Percentiles rank a stretch among this genome's conserved stretches.
Conservation (phyloP, 2,797 vertebrate species). For the Passerculus sandwichensis region DNA sequence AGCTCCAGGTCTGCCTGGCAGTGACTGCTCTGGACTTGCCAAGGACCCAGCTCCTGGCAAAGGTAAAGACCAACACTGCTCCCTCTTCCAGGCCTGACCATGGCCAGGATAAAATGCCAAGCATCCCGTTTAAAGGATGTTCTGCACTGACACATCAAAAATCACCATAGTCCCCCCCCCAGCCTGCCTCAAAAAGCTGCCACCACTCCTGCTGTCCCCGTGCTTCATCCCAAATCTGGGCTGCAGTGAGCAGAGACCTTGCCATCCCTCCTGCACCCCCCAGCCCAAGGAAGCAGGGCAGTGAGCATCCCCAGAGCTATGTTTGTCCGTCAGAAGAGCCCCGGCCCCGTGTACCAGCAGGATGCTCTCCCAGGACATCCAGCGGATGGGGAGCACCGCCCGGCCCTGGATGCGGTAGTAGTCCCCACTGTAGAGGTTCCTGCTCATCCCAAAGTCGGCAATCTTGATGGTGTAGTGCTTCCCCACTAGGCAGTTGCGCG, state of each 20-base stretch:
- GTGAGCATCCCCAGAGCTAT: accelerated
- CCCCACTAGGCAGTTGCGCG: conserved; percentile 95
- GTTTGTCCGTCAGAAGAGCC: accelerated
- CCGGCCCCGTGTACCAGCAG: conserved; percentile 82
- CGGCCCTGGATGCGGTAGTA: conserved; percentile 98
- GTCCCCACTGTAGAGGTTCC: conserved; percentile 96
- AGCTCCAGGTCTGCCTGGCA: background rate
- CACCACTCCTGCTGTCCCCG: background rate
- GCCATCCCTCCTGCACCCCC: accelerated
- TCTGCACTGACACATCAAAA: background rate
- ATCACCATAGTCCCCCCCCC: accelerated
- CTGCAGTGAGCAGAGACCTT: background rate
- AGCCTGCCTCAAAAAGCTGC: background rate
- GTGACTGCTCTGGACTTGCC: background rate
- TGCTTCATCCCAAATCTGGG: background rate
- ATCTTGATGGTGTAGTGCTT: conserved; percentile 98
- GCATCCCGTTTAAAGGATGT: accelerated
- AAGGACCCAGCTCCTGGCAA: background rate
- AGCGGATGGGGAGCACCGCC: conserved; percentile 95
- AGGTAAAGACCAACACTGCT: background rate
- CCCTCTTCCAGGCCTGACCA: background rate
- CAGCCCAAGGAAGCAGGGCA: background rate
- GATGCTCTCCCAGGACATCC: conserved; percentile 99
- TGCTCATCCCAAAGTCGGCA: conserved; percentile 98
- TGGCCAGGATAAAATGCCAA: background rate